Evolutionary conservation across 2,113 vertebrate species (phyloP).

Genomic region (Pygoscelis adeliae): DNA sequence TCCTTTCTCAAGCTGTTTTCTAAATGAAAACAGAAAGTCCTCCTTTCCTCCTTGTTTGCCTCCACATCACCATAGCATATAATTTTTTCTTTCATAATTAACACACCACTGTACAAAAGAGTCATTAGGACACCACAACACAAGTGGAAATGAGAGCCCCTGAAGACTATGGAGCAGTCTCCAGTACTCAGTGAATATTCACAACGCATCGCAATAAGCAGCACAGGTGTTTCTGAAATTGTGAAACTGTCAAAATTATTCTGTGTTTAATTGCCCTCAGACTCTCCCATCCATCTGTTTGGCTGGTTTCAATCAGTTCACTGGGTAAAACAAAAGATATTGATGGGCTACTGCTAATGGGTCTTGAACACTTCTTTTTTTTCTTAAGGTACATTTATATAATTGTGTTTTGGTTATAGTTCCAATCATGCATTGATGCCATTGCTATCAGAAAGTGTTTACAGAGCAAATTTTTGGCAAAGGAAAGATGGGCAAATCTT

Average conservation of each 20-base stretch:
- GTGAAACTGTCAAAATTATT: not conserved
- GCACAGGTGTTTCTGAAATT: conserved; percentile 8
- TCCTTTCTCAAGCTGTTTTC: not conserved
- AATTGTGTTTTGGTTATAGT: not conserved
- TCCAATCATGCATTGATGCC: not conserved
- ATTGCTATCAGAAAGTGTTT: not conserved
- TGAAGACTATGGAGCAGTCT: not conserved
- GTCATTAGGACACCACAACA: not conserved
- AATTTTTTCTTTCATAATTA: not conserved
- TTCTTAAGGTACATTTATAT: not conserved
- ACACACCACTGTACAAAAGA: not conserved
- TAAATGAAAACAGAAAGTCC: not conserved
- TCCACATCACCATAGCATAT: not conserved
- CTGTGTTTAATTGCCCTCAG: not conserved
- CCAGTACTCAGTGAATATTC: not conserved
- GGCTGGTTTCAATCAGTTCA: not conserved
- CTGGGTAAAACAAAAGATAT: not conserved
- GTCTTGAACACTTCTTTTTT: not conserved
- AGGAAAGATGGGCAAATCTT: not conserved
- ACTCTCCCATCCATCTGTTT: not conserved
- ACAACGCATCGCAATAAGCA: not conserved
- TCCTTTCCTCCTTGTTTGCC: not conserved
- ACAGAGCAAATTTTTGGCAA: not conserved
- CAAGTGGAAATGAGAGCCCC: not conserved
- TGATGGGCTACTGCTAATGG: not conserved